Conservation (phyloP, 2,113 vertebrate species). For the Gavialis gangeticus region DNA sequence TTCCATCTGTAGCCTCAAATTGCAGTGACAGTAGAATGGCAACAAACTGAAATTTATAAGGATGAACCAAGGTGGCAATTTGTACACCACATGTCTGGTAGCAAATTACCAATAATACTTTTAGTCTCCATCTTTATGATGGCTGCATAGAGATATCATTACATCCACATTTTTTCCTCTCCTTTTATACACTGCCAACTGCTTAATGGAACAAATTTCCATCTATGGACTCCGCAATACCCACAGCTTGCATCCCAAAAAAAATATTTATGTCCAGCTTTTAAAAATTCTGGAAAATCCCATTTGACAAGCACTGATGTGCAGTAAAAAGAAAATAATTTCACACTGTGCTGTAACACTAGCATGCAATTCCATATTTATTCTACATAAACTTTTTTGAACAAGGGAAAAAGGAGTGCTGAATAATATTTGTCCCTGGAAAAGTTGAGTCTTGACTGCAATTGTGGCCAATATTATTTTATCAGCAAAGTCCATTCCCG, state of each 20-base stretch:
- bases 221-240: not conserved
- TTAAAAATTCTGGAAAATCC: not conserved
- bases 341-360: not conserved
- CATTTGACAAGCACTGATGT: not conserved
- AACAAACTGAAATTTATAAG: slow-evolving; percentile 33
- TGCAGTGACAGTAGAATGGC: slow-evolving; percentile 6
- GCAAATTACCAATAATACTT: slow-evolving; percentile 49
- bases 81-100: slow-evolving; percentile 29
- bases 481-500: not conserved
- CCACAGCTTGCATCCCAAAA: not conserved
- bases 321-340: not conserved
- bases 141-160: not conserved
- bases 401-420: not conserved
- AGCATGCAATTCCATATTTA: not conserved
- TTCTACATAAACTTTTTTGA: not conserved
- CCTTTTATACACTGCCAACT: not conserved
- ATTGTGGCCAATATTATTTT: not conserved
- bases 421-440: not conserved
- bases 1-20: slow-evolving; percentile 32
- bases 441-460: not conserved
- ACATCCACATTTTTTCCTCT: not conserved
- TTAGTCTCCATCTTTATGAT: not conserved
- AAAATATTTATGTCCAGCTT: not conserved
- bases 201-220: slow-evolving; percentile 1
- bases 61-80: slow-evolving; percentile 29